Conservation (phyloP, 2,888 invertebrate genomes). For the Acanthosepion lycidas region DNA sequence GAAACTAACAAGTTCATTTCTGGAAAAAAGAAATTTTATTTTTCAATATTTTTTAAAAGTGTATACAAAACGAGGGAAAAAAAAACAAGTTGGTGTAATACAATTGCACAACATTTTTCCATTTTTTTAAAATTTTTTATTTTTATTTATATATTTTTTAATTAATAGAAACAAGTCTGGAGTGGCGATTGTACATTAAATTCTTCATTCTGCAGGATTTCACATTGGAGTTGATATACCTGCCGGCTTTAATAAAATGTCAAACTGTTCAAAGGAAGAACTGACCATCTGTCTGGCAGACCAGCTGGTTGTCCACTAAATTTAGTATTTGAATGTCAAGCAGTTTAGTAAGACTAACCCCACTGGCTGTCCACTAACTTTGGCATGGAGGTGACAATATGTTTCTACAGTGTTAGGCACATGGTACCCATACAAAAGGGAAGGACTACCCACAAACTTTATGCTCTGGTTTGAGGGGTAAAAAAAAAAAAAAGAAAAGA, state of each 20-base stretch:
- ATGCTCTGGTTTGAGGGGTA: background rate
- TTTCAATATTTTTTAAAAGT: constrained; percentile 33
- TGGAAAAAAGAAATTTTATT: constrained; percentile 2
- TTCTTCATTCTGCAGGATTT: background rate
- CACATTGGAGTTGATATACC: background rate
- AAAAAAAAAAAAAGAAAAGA: background rate
- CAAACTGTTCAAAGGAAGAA: background rate
- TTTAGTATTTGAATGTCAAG: constrained; percentile 8
- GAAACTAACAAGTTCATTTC: background rate
- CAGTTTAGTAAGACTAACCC: background rate
- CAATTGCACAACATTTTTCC: constrained; percentile 24
- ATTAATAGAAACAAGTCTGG: background rate
- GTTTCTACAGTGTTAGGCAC: background rate
- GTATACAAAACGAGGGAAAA: background rate
- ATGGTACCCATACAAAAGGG: background rate
- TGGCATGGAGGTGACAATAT: constrained; percentile 21
- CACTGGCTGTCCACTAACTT: background rate
- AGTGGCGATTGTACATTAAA: background rate
- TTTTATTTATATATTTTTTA: background rate
- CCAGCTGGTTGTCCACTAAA: background rate
- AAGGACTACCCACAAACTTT: background rate
- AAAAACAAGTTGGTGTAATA: background rate
- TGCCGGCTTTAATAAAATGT: background rate
- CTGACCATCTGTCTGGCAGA: background rate
- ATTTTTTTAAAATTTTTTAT: background rate